Evolutionary conservation across 2,888 invertebrate species (phyloP), one percentile per base, ranked within the genome.

Genomic region (Laspeyria flexula): DNA sequence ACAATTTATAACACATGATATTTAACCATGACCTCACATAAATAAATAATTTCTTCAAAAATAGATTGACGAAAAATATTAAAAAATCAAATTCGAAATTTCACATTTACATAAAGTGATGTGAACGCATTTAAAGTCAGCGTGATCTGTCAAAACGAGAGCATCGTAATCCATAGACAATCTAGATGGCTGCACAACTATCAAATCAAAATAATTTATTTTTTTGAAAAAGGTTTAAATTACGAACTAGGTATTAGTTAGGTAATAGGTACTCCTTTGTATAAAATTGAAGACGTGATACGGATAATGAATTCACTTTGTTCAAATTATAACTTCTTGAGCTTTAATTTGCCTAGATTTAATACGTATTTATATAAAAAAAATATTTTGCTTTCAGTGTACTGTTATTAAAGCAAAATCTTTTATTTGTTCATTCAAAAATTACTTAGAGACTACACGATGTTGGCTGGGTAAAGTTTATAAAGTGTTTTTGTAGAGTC

Each of bases 21-120:
- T 77, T 81, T 81, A 71, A 85, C 84, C 90, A 92, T 90, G 81
- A 79, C 84, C 76, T 64, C 76, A 77, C 79, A 77, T 81, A 82
- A 85, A 87, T 88, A 92, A 90, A 92, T 74, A 88, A 88, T 90
- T 86, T 86, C 86, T 75, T 92, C 90, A 86, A 92, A 92, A 92
- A 92, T 88, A 90, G 85, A 90, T 62, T 72, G 79, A 88, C 83
- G 87, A 90, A 89, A 91, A 92, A 90, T 88, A 84, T 85, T 63
- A 81, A 81, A 89, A 90, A 90, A 88, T 81, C 73, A 74, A 81
- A 84, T 85, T 88, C 84, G 83, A 88, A 90, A 88, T 86, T 88
- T 86, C 74, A 67, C 75, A 87, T 69, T 70, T 69, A 71, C 83
- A 82, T 77, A 82, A 81, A 77, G 81, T 81, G 75, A 81, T 77